These are phyloP conservation scores for Drosophila mayri DNA, from an alignment of 1,140 invertebrate genomes.

Conservation along the genomic window DNA sequence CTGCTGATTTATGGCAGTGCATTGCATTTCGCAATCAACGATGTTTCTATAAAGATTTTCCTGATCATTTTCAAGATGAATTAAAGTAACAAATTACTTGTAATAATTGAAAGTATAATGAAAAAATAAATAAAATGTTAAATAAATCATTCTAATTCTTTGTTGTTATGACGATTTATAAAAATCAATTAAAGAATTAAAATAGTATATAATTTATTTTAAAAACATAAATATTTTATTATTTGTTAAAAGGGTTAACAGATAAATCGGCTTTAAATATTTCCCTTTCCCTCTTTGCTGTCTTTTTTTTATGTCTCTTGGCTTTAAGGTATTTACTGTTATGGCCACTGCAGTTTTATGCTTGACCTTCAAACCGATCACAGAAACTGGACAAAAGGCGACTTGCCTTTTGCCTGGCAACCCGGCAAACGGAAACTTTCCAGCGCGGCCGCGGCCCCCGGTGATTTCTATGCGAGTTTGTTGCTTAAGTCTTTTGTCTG, in stretches of 20 bases:
- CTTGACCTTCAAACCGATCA: conserved; percentile 35
- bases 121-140: neutral
- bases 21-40: conserved; percentile 12
- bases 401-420: conserved; percentile 8
- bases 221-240: neutral
- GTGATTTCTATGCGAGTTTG: conserved; percentile 61
- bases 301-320: conserved; percentile 1
- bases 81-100: neutral
- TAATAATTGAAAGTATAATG: neutral
- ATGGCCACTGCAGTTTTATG: conserved; percentile 21
- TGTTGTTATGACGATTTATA: neutral
- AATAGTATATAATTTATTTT: neutral
- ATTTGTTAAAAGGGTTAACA: neutral
- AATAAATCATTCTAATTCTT: neutral
- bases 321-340: conserved; percentile 4
- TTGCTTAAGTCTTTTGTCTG: conserved; percentile 81
- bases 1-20: conserved; percentile 13
- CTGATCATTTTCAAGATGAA: neutral
- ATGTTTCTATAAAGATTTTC: neutral
- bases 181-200: neutral
- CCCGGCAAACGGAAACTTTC: conserved; percentile 33
- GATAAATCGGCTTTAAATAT: neutral
- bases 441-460: conserved; percentile 12
- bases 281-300: neutral
- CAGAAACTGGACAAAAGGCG: conserved; percentile 14